Conservation (phyloP, 2,888 invertebrate genomes). For the Eupithecia centaureata region DNA sequence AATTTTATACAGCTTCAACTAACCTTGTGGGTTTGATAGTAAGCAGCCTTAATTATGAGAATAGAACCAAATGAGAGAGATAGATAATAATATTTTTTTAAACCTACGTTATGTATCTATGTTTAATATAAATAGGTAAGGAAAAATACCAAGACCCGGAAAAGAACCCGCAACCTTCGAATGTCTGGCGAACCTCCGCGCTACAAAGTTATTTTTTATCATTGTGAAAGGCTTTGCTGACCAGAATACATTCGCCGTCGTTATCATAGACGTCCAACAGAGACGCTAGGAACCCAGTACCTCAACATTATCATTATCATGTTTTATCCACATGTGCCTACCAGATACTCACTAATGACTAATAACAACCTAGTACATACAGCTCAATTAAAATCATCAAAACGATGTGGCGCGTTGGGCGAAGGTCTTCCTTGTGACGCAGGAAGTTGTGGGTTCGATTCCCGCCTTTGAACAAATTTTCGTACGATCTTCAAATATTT, state of each 20-base stretch:
- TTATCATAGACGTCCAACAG: constrained; percentile 25
- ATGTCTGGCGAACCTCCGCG: not conserved
- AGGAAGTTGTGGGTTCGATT: no score
- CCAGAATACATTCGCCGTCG: not conserved
- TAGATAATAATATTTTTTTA: not conserved
- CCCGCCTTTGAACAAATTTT: no score
- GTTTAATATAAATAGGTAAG: not conserved
- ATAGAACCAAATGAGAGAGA: not conserved
- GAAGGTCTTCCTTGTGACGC: no score
- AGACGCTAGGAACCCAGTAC: not conserved
- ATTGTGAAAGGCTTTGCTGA: not conserved
- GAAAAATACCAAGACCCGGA: not conserved
- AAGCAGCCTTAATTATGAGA: not conserved
- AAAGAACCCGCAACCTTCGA: not conserved
- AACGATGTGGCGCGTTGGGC: no score
- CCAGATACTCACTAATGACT: not conserved
- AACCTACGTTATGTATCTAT: not conserved
- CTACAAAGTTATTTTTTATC: not conserved
- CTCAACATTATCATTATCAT: constrained; percentile 2
- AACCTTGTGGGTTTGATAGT: no score
- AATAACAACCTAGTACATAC: not conserved
- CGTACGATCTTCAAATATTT: no score
- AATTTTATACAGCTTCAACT: not conserved
- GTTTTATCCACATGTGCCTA: not conserved
- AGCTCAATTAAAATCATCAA: not conserved